These are phyloP conservation scores for Halcyon chelicuti DNA, from an alignment of 2,797 vertebrate species.

Conservation along the genomic window DNA sequence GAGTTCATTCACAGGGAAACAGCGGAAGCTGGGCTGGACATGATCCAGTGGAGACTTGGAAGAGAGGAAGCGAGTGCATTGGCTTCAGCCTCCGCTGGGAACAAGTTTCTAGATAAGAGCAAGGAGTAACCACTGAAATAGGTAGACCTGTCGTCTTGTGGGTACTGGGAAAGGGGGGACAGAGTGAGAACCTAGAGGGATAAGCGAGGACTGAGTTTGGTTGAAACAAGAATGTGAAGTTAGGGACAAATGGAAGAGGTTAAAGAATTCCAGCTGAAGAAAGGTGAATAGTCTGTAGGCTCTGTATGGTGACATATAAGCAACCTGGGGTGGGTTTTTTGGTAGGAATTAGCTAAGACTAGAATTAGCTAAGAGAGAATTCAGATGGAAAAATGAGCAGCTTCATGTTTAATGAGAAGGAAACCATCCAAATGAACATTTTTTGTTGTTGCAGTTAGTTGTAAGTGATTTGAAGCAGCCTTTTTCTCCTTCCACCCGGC, in stretches of 20 bases:
- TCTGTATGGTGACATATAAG: not conserved
- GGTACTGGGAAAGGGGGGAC: accelerated
- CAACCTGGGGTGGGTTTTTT: not conserved
- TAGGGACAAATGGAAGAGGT: not conserved
- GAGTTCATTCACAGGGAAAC: not conserved
- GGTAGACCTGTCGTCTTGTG: not conserved
- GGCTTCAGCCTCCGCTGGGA: not conserved
- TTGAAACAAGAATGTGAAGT: not conserved
- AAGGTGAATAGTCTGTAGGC: not conserved
- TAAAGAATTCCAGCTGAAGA: not conserved
- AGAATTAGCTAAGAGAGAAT: not conserved
- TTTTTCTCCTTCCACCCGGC: not conserved
- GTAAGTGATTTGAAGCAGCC: not conserved
- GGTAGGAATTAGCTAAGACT: not conserved
- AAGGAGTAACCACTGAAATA: not conserved
- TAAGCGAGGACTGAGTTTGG: not conserved
- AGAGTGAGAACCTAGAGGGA: not conserved
- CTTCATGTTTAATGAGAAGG: not conserved
- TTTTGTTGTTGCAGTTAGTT: not conserved
- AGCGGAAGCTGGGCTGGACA: not conserved
- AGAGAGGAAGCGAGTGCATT: not conserved
- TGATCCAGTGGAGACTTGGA: not conserved
- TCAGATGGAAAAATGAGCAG: not conserved
- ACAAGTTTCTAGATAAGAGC: not conserved
- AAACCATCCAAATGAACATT: not conserved